Evolutionary conservation across 2,888 invertebrate genomes (phyloP).

Genomic region (Lasioglossum marginatum): DNA sequence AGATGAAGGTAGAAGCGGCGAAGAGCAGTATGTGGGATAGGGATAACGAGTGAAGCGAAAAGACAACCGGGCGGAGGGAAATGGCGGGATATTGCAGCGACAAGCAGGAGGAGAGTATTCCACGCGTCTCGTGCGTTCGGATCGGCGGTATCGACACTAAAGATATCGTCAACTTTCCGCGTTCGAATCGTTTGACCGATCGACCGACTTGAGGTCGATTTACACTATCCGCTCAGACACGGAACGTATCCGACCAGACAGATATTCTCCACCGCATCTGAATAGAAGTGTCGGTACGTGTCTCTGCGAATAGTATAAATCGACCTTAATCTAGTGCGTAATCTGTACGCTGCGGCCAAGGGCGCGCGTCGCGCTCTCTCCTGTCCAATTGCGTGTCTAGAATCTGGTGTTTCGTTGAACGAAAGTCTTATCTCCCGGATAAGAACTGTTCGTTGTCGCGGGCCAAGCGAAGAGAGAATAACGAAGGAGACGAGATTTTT

Average conservation of each 20-base stretch:
- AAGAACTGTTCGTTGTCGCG: constrained; percentile 81
- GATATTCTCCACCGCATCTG: too few species aligned
- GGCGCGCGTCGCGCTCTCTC: too few species aligned
- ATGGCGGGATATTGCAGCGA: background rate
- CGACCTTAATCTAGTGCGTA: too few species aligned
- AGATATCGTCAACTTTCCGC: constrained; percentile 30
- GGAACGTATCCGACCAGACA: too few species aligned
- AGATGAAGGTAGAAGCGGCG: constrained; percentile 36
- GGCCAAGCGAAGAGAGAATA: constrained; percentile 52
- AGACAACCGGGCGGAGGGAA: background rate
- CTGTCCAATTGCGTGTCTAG: too few species aligned
- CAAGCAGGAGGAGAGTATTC: constrained; percentile 3
- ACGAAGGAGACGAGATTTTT: constrained; percentile 60
- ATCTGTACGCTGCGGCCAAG: too few species aligned
- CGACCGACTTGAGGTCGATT: background rate
- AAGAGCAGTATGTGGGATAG: constrained; percentile 21
- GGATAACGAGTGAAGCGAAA: constrained; percentile 27
- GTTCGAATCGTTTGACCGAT: constrained; percentile 48
- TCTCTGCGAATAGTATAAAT: too few species aligned
- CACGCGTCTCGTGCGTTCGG: constrained; percentile 14
- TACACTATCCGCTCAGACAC: too few species aligned
- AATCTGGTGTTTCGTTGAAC: too few species aligned
- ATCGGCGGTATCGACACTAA: constrained; percentile 4
- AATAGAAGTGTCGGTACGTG: too few species aligned
- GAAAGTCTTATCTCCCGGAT: too few species aligned